Evolutionary conservation across 1,140 invertebrate species (phyloP).

Genomic region (Homarus americanus): DNA sequence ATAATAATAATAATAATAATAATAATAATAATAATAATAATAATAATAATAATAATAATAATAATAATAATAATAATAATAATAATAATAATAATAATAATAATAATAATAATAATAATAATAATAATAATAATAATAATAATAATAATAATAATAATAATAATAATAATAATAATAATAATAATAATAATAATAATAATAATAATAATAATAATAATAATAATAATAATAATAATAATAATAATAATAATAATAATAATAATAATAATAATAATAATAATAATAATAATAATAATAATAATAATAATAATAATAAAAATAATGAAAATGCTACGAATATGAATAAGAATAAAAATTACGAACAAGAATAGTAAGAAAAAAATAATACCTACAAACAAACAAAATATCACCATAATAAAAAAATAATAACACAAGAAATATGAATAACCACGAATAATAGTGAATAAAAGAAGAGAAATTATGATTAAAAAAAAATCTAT

Average conservation of each 20-base stretch:
- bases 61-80: neutral
- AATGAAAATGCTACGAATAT: neutral
- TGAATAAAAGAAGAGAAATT: neutral
- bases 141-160: neutral
- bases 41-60: neutral
- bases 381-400: neutral
- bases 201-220: neutral
- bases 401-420: neutral
- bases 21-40: neutral
- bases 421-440: neutral
- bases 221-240: neutral
- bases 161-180: neutral
- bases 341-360: neutral
- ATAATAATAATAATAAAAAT: neutral
- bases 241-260: neutral
- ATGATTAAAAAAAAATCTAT: neutral
- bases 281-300: neutral
- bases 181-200: neutral
- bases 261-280: neutral
- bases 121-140: neutral
- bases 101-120: neutral
- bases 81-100: neutral
- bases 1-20: neutral
- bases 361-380: neutral
- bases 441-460: neutral